Base-by-base conservation (phyloP, 2,113 vertebrate species). In the Jacana jacana region DNA sequence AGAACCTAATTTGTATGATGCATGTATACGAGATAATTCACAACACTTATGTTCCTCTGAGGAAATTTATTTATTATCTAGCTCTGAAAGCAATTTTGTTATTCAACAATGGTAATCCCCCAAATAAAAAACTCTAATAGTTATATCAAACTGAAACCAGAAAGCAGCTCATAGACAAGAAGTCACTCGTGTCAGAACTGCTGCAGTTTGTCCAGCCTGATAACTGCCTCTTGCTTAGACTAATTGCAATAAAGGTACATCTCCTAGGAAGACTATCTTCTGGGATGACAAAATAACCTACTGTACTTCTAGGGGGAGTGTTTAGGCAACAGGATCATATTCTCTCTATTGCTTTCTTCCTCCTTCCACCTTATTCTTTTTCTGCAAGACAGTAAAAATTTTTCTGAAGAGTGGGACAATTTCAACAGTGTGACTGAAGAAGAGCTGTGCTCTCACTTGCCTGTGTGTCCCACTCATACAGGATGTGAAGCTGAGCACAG, bases 401-500 rank as follows among this genome's bases (percentile, higher is more conserved):
- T 71, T 63, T 35, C 42, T 82, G 35, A 30, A 64, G 39, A 64
- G 30, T 0, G 1, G 11, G 11, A 22, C 8, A 22, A 25, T 20
- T 72, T 82, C 54, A 80, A 10, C 20, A 42, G 5, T 2, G 2
- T 1, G 6, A 33, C 24, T 73, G 35, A 86, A 69, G 69, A 37
- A 44, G 30, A 22, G 10, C 49, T 40, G 18, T 20, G 28, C 22
- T 76, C 4, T 88, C 20, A 25, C 14, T 68, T 85, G 33, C 30
- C 5, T 4, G 0, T 71, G 25, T 2, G 3, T 40, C 25, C 35
- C 23, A 39, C 1, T 4, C 27, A 17, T 11, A 58, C 10, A 54
- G 9, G 24, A 24, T 42, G 11, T 28, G 23, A 81, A 20, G 52
- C 25, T 72, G 33, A 1, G 3, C 0, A 3, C 14, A 1, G 0